Conservation (phyloP, 2,888 invertebrate species). For the Lochmaea capreae region DNA sequence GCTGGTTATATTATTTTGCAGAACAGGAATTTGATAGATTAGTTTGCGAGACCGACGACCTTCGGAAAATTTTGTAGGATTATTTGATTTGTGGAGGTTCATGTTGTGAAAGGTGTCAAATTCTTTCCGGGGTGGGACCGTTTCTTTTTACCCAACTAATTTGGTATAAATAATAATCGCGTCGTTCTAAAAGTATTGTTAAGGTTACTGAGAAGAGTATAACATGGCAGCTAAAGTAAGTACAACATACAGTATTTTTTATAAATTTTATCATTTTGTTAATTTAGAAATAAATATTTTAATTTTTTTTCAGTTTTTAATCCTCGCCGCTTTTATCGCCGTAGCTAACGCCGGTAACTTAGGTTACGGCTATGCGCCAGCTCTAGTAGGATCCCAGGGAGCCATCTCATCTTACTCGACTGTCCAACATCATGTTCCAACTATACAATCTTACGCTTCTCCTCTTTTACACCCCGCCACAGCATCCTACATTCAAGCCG, state of each 20-base stretch:
- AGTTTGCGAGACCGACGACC: conserved; percentile 64
- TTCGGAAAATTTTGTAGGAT: conserved; percentile 40
- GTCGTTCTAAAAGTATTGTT: conserved; percentile 21
- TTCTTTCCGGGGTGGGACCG: conserved; percentile 38
- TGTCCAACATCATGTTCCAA: conserved; percentile 43
- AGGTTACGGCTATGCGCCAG: conserved; percentile 35
- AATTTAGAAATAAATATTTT: not conserved
- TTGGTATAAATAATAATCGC: conserved; percentile 29
- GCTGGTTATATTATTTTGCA: not conserved
- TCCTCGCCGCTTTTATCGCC: conserved; percentile 47
- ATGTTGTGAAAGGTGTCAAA: conserved; percentile 40
- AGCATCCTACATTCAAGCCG: conserved; percentile 33
- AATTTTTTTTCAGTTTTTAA: conserved; percentile 42
- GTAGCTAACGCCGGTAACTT: conserved; percentile 42
- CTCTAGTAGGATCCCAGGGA: conserved; percentile 23
- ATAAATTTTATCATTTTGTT: not conserved
- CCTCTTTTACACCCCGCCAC: too few relatives aligned
- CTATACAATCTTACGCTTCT: conserved; percentile 43
- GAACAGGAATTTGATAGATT: conserved; percentile 9
- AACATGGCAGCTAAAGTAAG: conserved; percentile 54
- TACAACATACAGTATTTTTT: not conserved
- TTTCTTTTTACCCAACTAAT: conserved; percentile 4
- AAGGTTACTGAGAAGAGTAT: conserved; percentile 42
- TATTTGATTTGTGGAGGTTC: conserved; percentile 23
- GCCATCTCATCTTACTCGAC: conserved; percentile 40